Percentiles rank a stretch among this genome's conserved stretches.
Evolutionary conservation across 2,888 invertebrate genomes (phyloP).

Genomic region (Lasioglossum marginatum): DNA sequence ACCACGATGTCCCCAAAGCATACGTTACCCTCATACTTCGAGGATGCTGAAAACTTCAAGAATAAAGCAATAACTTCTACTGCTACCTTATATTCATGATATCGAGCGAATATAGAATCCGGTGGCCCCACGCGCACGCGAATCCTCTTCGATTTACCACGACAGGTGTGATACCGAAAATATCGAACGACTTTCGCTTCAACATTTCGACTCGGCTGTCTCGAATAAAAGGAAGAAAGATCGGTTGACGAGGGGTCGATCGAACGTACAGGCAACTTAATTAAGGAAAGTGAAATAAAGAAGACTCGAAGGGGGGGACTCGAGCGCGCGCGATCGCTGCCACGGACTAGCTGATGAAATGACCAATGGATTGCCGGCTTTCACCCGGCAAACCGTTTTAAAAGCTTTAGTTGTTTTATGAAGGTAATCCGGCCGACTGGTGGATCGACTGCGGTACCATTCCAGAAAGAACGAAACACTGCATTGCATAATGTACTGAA

Average conservation of each 20-base stretch:
- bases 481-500: neutral
- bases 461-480: neutral
- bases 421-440: conserved; percentile 51
- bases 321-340: conserved; percentile 15
- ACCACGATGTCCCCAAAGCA: neutral
- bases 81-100: neutral
- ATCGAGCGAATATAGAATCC: neutral
- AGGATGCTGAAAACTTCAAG: conserved; percentile 4
- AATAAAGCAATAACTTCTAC: neutral
- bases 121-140: neutral
- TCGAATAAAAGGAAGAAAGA: neutral
- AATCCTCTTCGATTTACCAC: neutral
- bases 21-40: neutral
- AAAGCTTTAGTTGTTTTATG: conserved; percentile 68
- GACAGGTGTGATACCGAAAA: neutral
- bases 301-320: conserved; percentile 20
- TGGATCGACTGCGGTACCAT: conserved; percentile 41
- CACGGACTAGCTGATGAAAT: conserved; percentile 54
- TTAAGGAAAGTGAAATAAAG: conserved; percentile 69
- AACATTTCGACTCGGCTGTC: neutral
- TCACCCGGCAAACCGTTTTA: conserved; percentile 54
- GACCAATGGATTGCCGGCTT: conserved; percentile 51
- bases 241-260: neutral
- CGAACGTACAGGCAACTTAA: conserved; percentile 48
- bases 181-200: neutral